Percentiles rank a stretch among this genome's conserved stretches.
Evolutionary conservation across 2,888 invertebrate species (phyloP).

Genomic region (Oxyteleia sp.): DNA sequence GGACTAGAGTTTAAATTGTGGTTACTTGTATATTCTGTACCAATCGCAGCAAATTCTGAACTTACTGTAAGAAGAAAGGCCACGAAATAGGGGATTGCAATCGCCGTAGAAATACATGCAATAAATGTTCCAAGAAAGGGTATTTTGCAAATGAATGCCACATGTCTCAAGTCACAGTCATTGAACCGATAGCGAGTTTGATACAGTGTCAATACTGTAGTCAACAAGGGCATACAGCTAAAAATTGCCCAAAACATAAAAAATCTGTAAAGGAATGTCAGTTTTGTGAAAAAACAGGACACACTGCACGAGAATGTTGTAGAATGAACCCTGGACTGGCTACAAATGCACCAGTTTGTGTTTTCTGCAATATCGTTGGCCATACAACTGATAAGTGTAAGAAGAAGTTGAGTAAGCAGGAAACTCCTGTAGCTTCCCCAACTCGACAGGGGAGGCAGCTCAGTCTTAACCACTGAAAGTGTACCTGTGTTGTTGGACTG

Average conservation of each 20-base stretch:
- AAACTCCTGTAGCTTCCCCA: conserved; percentile 27
- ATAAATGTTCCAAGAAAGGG: conserved; percentile 7
- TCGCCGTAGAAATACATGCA: neutral
- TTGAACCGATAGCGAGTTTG: neutral
- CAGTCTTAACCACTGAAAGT: neutral
- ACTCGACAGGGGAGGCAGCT: conserved; percentile 1
- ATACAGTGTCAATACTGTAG: conserved; percentile 31
- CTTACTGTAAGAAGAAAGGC: conserved; percentile 25
- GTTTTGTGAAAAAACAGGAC: conserved; percentile 38
- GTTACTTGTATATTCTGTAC: no score
- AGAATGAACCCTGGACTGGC: conserved; percentile 38
- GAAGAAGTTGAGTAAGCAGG: neutral
- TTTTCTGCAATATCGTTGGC: conserved; percentile 3
- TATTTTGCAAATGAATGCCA: conserved; percentile 26
- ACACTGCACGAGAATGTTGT: conserved; percentile 22
- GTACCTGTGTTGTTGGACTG: neutral
- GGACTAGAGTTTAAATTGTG: no score
- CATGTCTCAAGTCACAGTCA: neutral
- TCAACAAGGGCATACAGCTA: conserved; percentile 31
- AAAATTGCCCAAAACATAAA: conserved; percentile 4
- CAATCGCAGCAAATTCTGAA: no score
- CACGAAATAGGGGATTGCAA: conserved; percentile 16
- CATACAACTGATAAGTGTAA: conserved; percentile 10
- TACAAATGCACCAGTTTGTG: conserved; percentile 14
- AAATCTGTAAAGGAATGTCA: conserved; percentile 15